Evolutionary conservation across 2,888 invertebrate species (phyloP), one percentile per base, ranked within the genome.

Genomic region (Lordiphosa fenestrarum): DNA sequence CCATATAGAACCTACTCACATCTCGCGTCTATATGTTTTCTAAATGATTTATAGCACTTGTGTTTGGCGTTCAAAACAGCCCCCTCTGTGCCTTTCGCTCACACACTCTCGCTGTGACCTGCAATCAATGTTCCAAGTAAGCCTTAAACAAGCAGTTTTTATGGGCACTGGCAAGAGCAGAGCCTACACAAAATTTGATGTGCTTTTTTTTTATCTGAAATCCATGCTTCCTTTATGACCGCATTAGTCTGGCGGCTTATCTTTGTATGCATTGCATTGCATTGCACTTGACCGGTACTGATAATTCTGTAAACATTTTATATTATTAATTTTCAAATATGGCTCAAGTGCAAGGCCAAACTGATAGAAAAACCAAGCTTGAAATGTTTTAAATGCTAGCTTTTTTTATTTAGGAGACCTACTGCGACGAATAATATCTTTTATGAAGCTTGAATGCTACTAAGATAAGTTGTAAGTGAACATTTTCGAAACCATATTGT

Each of bases 41-140:
- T 54, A 69, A 69, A 64, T 84, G 84, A 84, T 81, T 81, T 84
- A 77, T 84, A 61, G 69, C 61, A 69, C 25, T 66, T 65, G 76
- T 81, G 82, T 71, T 84, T 84, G 64, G 69, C 77, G 71, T 73
- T 64, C 21, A 64, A 64, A 68, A 68, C 58, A 66, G 21, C 36
- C 42, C 35, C 33, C 33, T 38, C 37, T 33, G 42, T 9, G 25
- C 33, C 38, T 36, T 25, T 25, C 37, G 30, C 53, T 10, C 19
- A 50, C 53, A 39, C 44, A 39, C 55, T 41, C 44, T 39, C 38
- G 51, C 60, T 53, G 61, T 59, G 67, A 63, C 63, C 69, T 53
- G 66, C 44, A 68, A 81, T 81, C 77, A 71, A 41, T 33, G 35
- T 7, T 59, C 33, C 23, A 48, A 15, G 46, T 41, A 30, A 42